Evolutionary conservation across 2,888 invertebrate genomes (phyloP), one percentile per base, ranked within the genome.

Genomic region (Crepidodera aurea): DNA sequence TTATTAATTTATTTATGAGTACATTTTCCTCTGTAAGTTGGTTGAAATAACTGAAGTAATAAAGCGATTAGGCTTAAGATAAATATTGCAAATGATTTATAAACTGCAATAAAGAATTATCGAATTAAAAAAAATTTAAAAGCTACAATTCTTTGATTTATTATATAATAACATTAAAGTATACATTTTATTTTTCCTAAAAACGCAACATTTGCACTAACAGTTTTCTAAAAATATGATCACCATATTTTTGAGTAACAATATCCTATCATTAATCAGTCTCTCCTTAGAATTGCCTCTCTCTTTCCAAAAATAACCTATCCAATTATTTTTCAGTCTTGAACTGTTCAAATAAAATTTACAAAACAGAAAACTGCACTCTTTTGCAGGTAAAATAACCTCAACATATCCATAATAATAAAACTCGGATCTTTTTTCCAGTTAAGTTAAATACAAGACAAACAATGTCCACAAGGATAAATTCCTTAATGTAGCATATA

Each of bases 341-440:
- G 48, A 57, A 57, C 19, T n/a, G 27, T 57, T 57, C 57, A 57
- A 50, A 57, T 39, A 48, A 12, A 57, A 48, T 39, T 13, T 15
- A 29, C 18, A 40, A 15, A 25, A 50, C n/a, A 19, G 15, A 46
- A 56, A 56, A 34, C 19, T 37, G 37, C 18, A 29, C 27, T 40
- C 27, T 18, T 6, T 29, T 12, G 29, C 18, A n/a, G 16, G 42
- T 6, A 54, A 40, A n/a, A 37, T 10, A 57, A 34, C 18, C 22
- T 34, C 15, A 56, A 46, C 19, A 46, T 56, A 56, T 56, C 32
- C 7, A 44, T 32, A 54, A 51, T 37, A 29, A 16, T 25, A 29
- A 19, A 32, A n/a, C 29, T 50, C 16, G 27, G 4, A 18, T 37
- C 25, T 2, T 8, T 48, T n/a, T 13, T 10, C 18, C 42, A 19